These are phyloP conservation scores for Lycodopsis pacificus DNA, from an alignment of 2,797 vertebrate species.

Conservation along the genomic window DNA sequence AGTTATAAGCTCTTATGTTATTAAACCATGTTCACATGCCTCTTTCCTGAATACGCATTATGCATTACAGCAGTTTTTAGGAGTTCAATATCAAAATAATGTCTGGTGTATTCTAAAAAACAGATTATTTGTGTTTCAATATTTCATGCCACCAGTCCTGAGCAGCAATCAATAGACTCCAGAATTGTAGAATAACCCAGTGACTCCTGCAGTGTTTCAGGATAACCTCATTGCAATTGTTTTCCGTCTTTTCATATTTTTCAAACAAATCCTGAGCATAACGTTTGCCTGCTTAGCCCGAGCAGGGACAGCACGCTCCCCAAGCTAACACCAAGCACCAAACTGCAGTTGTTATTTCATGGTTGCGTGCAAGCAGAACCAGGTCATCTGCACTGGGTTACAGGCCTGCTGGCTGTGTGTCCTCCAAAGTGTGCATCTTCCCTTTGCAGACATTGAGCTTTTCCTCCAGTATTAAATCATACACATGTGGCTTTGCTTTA, in stretches of 20 bases:
- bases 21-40: background rate
- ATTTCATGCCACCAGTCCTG: conserved; percentile 15
- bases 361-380: conserved; percentile 79
- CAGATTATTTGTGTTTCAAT: conserved; percentile 19
- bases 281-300: conserved; percentile 51
- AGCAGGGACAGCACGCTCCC: conserved; percentile 66
- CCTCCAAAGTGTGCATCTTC: conserved; percentile 57
- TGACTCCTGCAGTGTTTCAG: conserved; percentile 45
- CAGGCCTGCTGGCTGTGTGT: conserved; percentile 74
- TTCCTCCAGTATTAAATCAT: background rate
- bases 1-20: background rate
- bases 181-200: conserved; percentile 33
- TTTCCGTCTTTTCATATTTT: background rate
- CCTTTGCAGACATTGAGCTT: conserved; percentile 31
- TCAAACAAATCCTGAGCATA: conserved; percentile 54
- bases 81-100: background rate
- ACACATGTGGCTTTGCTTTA: conserved; percentile 12
- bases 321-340: conserved; percentile 74
- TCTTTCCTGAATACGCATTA: background rate
- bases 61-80: background rate
- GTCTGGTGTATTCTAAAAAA: conserved; percentile 5
- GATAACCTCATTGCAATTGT: conserved; percentile 57
- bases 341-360: conserved; percentile 78
- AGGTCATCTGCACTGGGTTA: conserved; percentile 79
- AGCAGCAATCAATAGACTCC: conserved; percentile 23